phyloP scores from a whole-genome alignment of 2,888 invertebrate genomes.

The Theretra japonica region DNA sequence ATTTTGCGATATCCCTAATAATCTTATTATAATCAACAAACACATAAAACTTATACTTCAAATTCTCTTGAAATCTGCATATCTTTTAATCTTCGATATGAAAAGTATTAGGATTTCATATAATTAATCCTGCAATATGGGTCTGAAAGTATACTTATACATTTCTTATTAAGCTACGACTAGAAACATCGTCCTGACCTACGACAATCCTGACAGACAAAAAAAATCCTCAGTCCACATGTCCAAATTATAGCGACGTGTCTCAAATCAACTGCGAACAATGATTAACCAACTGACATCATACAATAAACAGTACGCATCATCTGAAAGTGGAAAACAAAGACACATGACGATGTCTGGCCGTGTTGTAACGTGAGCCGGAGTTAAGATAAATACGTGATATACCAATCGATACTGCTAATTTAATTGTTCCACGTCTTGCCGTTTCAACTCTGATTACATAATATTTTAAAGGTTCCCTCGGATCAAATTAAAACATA shows the following conservation, averaged over 20 bases:
- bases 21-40: no score
- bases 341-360: slow-evolving; percentile 41
- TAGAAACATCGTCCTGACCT: neutral
- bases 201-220: neutral
- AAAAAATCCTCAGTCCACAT: neutral
- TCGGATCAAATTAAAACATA: slow-evolving; percentile 21
- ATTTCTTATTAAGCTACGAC: neutral
- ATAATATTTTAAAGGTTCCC: slow-evolving; percentile 22
- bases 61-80: no score
- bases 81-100: no score
- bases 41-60: no score
- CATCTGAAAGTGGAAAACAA: slow-evolving; percentile 41
- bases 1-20: neutral
- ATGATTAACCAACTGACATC: slow-evolving; percentile 22
- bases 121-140: no score
- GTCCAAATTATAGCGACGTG: neutral
- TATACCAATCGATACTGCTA: slow-evolving; percentile 31
- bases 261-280: slow-evolving; percentile 1
- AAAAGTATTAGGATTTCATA: no score
- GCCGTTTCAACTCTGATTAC: slow-evolving; percentile 22
- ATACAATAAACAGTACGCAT: slow-evolving; percentile 34
- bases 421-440: slow-evolving; percentile 31
- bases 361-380: slow-evolving; percentile 33
- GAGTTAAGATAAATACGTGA: slow-evolving; percentile 41
- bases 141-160: no score